phyloP scores from a whole-genome alignment of 2,113 vertebrate species.

The Xiphophorus couchianus region DNA sequence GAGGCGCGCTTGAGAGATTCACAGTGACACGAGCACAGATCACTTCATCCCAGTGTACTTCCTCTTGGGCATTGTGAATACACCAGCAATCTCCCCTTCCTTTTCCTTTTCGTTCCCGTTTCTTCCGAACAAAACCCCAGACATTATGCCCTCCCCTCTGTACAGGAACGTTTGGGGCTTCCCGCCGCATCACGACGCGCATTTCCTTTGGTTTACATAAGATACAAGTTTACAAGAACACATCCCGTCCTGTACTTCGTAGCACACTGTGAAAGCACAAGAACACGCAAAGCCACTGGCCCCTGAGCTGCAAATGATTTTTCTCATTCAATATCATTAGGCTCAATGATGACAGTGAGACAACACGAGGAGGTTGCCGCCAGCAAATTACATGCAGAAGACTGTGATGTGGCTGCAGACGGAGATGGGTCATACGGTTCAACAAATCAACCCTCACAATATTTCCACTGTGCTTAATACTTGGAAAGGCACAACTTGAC shows the following conservation, averaged over 20 bases:
- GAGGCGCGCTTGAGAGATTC: slow-evolving; percentile 50
- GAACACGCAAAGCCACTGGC: slow-evolving; percentile 61
- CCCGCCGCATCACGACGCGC: slow-evolving; percentile 38
- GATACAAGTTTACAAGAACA: slow-evolving; percentile 26
- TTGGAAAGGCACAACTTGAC: neutral
- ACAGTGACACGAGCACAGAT: slow-evolving; percentile 68
- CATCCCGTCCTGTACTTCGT: slow-evolving; percentile 27
- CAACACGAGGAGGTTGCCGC: slow-evolving; percentile 45
- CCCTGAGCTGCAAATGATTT: slow-evolving; percentile 50
- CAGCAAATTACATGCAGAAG: slow-evolving; percentile 59
- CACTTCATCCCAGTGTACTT: slow-evolving; percentile 54
- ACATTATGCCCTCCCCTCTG: slow-evolving; percentile 32
- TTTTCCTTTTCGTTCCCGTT: slow-evolving; percentile 37
- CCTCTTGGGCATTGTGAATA: slow-evolving; percentile 50
- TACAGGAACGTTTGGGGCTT: slow-evolving; percentile 22
- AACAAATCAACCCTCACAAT: neutral
- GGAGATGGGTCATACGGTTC: slow-evolving; percentile 24
- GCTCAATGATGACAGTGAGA: slow-evolving; percentile 67
- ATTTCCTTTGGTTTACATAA: slow-evolving; percentile 56
- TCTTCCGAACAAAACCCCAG: slow-evolving; percentile 40
- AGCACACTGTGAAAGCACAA: slow-evolving; percentile 23
- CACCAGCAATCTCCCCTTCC: slow-evolving; percentile 20
- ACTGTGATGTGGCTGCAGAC: slow-evolving; percentile 36
- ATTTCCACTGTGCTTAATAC: neutral
- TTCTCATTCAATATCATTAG: slow-evolving; percentile 72